Base-by-base conservation (phyloP, 2,113 vertebrate genomes). In the Blennius ocellaris region DNA sequence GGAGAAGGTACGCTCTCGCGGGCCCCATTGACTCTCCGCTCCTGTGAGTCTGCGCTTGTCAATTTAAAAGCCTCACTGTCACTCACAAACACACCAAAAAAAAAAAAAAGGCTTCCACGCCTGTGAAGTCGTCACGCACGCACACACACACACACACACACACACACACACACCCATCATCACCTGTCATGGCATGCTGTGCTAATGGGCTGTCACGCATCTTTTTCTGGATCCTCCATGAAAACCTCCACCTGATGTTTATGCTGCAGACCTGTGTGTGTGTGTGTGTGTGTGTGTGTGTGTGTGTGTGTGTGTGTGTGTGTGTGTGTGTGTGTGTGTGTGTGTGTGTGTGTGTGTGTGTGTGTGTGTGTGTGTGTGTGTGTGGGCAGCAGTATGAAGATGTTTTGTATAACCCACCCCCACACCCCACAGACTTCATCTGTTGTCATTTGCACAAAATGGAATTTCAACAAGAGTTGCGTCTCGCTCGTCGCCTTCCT, bases 1-100 rank as follows among this genome's bases (percentile, higher is more conserved):
- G 98, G 91, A 95, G 98, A 96, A 99, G 98, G 98, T 99, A 98
- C 92, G 89, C 76, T 93, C 81, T 89, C 92, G 92, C 90, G 89
- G 93, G 91, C 92, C 91, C 93, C 91, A 87, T 93, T 93, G 93
- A 94, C 91, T 93, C 92, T 84, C 93, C 93, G 88, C 92, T 94
- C 81, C 93, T 94, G 94, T 94, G 93, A 94, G 93, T 94, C 91
- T 92, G 88, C 76, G 89, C 92, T 93, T 92, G 88, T 91, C 90
- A 90, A 84, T 93, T 92, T 30, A 30, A 30, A 30, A 91, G 89
- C 86, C 69, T 93, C 91, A 92, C 84, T 91, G 86, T 92, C 90
- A 91, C 90, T 91, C 91, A 91, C 86, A 59, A 30, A 30, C 21
- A 30, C 21, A 30, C 21, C 4, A 4, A 30, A 30, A 30, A 30